These are phyloP conservation scores for Pammene aurita DNA, from an alignment of 2,888 invertebrate species.

Conservation along the genomic window DNA sequence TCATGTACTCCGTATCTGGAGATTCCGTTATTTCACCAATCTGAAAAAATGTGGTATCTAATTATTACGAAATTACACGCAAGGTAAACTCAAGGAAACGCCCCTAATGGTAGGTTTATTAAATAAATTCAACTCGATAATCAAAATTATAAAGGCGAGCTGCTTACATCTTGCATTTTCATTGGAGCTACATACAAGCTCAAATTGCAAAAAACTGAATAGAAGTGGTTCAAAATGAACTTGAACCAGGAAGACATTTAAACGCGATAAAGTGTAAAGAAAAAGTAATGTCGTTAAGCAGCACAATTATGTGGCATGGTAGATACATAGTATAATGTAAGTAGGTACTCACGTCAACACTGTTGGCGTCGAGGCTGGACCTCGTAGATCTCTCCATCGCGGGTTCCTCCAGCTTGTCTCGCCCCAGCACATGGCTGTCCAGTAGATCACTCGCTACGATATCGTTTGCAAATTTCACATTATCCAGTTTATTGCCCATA, in stretches of 20 bases:
- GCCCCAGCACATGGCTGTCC: conserved; percentile 78
- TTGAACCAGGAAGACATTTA: conserved; percentile 22
- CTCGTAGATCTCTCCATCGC: conserved; percentile 75
- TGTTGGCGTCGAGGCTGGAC: conserved; percentile 75
- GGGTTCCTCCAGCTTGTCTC: conserved; percentile 69
- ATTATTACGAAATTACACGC: no score
- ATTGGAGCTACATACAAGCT: conserved; percentile 12
- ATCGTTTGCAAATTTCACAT: conserved; percentile 70
- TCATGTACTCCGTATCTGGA: conserved; percentile 86
- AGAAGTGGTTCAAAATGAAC: neutral
- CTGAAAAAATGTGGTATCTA: conserved; percentile 64
- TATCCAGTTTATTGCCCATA: conserved; percentile 76
- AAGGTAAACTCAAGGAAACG: neutral
- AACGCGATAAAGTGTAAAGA: conserved; percentile 3
- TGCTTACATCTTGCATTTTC: conserved; percentile 26
- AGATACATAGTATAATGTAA: no score
- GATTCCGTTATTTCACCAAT: conserved; percentile 88
- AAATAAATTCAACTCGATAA: neutral
- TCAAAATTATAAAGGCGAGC: neutral
- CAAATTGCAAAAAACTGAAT: conserved; percentile 4
- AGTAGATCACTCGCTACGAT: conserved; percentile 78
- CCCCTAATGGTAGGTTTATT: neutral
- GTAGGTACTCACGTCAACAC: conserved; percentile 79
- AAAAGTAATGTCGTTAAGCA: neutral
- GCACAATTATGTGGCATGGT: neutral